Base-by-base conservation (phyloP, 1,140 invertebrate genomes). In the Eubasilissa regina region DNA sequence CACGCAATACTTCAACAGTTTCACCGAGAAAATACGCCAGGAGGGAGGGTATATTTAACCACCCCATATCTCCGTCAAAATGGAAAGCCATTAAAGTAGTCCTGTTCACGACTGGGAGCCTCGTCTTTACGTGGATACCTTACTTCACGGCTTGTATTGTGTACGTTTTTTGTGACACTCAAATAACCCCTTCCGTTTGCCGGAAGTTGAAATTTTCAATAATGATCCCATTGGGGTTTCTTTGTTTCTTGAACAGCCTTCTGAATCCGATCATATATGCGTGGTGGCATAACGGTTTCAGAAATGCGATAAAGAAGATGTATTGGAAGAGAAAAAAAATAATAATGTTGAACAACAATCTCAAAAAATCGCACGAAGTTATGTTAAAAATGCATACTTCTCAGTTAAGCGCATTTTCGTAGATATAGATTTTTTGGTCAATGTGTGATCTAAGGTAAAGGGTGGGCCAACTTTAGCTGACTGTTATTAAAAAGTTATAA, bases 191-290 rank as follows among this genome's bases (percentile, higher is more conserved):
- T 66, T 81, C 85, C 10, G 84, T 84, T 62, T 91, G 90, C 83
- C 83, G 89, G 70, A 80, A 86, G 4, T 80, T 91, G 6, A 85
- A 85, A 73, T 83, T 87, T 44, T 82, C 90, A 45, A 84, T 92
- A 0, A 86, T 87, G 0, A 89, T 90, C 80, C 91, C 91, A 3
- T 77, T 92, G 21, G 88, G 89, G 7, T 87, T 90, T 21, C 84
- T 92, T 25, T 91, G 92, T 11, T 93, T 93, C 84, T 85, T 90
- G 13, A 94, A 94, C 84, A 93, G 92, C 79, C 86, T 93, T 15
- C 85, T 94, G 25, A 94, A 94, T 86, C 93, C 93, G 10, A 86
- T 94, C 58, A 93, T 94, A 77, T 94, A 94, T 83, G 93, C 93
- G 1, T 92, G 93, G 88, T 94, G 93, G 89, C 93, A 94, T 86